Conservation (phyloP, 2,113 vertebrate species). For the Aegotheles bennettii region DNA sequence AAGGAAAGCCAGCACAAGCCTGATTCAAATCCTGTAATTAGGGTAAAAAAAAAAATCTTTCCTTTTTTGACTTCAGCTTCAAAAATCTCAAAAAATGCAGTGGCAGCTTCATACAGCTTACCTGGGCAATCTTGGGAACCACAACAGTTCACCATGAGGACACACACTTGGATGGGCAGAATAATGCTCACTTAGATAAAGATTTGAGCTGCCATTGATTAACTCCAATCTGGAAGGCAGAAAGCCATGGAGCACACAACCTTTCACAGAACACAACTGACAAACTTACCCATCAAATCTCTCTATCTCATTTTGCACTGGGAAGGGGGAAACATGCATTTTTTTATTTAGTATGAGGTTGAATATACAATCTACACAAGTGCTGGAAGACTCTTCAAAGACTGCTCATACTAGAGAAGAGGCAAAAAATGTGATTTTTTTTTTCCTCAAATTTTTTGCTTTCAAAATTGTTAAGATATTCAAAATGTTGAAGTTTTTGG, state of each 20-base stretch:
- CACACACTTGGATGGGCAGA: not conserved
- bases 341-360: not conserved
- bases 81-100: not conserved
- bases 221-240: not conserved
- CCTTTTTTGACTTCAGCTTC: not conserved
- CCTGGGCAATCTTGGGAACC: not conserved
- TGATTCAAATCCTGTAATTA: not conserved
- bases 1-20: fast-evolving
- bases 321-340: not conserved
- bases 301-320: not conserved
- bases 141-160: not conserved
- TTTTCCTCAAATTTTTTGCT: not conserved
- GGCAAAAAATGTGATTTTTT: fast-evolving
- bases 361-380: not conserved
- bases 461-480: not conserved
- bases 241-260: not conserved
- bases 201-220: not conserved
- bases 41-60: not conserved
- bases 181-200: not conserved
- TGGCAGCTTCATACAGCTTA: not conserved
- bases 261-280: not conserved
- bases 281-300: not conserved
- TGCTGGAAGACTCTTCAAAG: slow-evolving; percentile 20
- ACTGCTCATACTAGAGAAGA: not conserved
- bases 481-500: not conserved